A percentile compares a stretch with the other conserved stretches of the same genome.
These are phyloP conservation scores for Ecliptopera silaceata DNA, from an alignment of 2,888 invertebrate species.

Conservation along the genomic window DNA sequence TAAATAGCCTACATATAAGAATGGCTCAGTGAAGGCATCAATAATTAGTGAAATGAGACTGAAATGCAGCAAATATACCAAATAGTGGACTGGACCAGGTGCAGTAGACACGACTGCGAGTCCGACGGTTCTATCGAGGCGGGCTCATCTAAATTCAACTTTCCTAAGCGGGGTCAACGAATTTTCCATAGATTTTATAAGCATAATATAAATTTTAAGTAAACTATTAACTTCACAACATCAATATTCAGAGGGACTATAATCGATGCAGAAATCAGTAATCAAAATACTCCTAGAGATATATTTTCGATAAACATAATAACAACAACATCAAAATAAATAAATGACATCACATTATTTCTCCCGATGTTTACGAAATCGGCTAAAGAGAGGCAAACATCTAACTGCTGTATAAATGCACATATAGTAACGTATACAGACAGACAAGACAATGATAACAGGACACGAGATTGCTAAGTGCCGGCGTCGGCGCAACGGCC, in stretches of 20 bases:
- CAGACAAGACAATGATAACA: conserved; percentile 78
- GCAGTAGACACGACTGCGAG: conserved; percentile 68
- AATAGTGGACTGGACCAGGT: conserved; percentile 63
- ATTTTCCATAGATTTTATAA: conserved; percentile 49
- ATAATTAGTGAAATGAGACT: conserved; percentile 52
- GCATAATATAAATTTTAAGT: conserved; percentile 65
- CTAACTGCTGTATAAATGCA: conserved; percentile 80
- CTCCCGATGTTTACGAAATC: conserved; percentile 68
- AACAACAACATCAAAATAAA: conserved; percentile 79
- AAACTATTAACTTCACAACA: conserved; percentile 73
- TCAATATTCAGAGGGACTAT: conserved; percentile 77
- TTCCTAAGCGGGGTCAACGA: conserved; percentile 70
- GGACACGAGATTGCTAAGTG: conserved; percentile 74
- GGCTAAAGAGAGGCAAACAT: conserved; percentile 80
- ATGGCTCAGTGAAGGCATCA: conserved; percentile 50
- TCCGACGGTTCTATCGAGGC: conserved; percentile 75
- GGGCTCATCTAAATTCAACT: conserved; percentile 73
- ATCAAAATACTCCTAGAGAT: conserved; percentile 73
- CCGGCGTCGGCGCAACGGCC: conserved; percentile 46
- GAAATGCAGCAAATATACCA: conserved; percentile 66
- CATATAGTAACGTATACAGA: conserved; percentile 74
- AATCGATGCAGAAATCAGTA: conserved; percentile 76
- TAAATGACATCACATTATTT: conserved; percentile 70
- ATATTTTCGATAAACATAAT: conserved; percentile 59
- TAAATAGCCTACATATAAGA: conserved; percentile 57